Evolutionary conservation across 2,113 vertebrate species (phyloP), one percentile per base, ranked within the genome.

Genomic region (Atherinomorus stipes): DNA sequence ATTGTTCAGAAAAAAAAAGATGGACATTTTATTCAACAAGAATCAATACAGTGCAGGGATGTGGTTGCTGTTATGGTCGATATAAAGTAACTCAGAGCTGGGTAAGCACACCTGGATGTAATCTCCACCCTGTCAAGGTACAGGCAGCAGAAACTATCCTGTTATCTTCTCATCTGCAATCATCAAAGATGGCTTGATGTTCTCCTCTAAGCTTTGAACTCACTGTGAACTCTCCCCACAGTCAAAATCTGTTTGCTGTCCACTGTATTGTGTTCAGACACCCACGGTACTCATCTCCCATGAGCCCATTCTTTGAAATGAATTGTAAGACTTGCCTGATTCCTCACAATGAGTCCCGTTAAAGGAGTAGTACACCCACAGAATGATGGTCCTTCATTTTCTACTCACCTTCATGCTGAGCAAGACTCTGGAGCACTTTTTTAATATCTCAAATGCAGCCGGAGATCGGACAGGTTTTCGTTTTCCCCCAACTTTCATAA

Each of bases 121-220:
- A 85, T 71, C 78, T 64, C 69, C 64, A 25, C 69, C 80, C 61
- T 66, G 16, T 72, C 82, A 77, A 74, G 51, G 64, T 60, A 26
- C 50, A 21, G 51, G 75, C 53, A 53, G 70, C 53, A 78, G 81
- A 69, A 81, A 82, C 53, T n/a, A 44, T 78, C 81, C 73, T 25
- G 69, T 82, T 75, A 77, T 86, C 78, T 52, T 58, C 74, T 79
- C 76, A 67, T 88, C 79, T 81, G 52, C 84, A 86, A 88, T 77
- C 89, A 83, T 88, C 86, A 88, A 85, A 88, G 85, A 80, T 52
- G 63, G 75, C 66, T 77, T 85, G 75, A 89, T 69, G 77, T 87
- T 81, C 44, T 71, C 60, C 22, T 71, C 64, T 78, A 49, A 52
- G 78, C 81, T 80, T 71, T 89, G 85, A 90, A 86, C 89, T 83